These are phyloP conservation scores for Achatina immaculata DNA, from an alignment of 1,140 invertebrate species.

Conservation along the genomic window DNA sequence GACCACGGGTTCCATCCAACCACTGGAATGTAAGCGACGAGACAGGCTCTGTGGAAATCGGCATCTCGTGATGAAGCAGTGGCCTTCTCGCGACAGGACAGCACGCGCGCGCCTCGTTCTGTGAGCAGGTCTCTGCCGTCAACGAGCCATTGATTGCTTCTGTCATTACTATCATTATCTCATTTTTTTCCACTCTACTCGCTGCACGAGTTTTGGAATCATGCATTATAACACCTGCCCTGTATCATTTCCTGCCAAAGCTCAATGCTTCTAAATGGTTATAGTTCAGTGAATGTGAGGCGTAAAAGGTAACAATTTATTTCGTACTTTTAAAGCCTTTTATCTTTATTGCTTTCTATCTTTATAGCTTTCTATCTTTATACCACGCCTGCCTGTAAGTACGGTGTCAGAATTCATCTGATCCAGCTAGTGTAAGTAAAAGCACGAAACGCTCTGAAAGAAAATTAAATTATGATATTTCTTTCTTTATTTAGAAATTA, in stretches of 20 bases:
- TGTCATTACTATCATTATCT: slow-evolving; percentile 5
- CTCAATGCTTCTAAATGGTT: background rate
- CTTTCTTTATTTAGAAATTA: too few species aligned
- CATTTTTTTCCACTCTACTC: background rate
- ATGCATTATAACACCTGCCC: background rate
- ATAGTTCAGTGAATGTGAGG: background rate
- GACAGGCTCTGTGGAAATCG: background rate
- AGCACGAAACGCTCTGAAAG: too few species aligned
- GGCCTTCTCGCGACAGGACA: background rate
- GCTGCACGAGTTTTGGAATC: background rate
- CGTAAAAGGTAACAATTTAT: slow-evolving; percentile 8
- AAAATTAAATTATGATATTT: too few species aligned
- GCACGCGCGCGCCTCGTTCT: background rate
- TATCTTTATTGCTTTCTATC: too few species aligned
- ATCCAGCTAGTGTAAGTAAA: too few species aligned
- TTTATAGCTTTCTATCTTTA: too few species aligned
- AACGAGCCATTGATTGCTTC: slow-evolving; percentile 4
- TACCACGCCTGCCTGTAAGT: too few species aligned
- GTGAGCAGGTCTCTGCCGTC: background rate
- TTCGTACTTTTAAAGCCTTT: background rate
- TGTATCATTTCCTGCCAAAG: background rate
- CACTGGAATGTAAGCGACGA: background rate
- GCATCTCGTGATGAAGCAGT: background rate
- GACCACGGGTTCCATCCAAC: background rate
- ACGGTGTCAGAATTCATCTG: too few species aligned